These are phyloP conservation scores for Noctua janthe DNA, from an alignment of 2,888 invertebrate genomes.

Conservation along the genomic window DNA sequence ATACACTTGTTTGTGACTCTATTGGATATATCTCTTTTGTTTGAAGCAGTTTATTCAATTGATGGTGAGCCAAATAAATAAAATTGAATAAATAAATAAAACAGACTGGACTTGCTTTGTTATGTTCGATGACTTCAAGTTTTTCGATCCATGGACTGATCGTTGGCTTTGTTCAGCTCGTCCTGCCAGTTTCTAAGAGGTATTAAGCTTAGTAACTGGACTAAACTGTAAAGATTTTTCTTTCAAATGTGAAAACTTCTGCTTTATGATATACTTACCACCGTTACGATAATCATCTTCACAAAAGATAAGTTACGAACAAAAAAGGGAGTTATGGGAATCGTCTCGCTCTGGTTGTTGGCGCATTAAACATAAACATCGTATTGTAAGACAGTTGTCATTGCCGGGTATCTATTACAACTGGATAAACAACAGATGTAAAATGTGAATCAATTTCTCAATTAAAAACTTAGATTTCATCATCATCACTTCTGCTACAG, in stretches of 20 bases:
- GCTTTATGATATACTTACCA: not conserved
- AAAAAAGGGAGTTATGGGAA: constrained; percentile 51
- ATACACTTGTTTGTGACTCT: too few relatives aligned
- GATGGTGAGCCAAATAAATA: too few relatives aligned
- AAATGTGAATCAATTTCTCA: not conserved
- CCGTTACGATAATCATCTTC: not conserved
- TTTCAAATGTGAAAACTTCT: not conserved
- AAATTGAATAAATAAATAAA: too few relatives aligned
- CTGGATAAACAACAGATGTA: not conserved
- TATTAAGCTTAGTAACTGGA: not conserved
- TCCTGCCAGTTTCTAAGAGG: not conserved
- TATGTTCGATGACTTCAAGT: too few relatives aligned
- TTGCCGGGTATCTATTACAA: constrained; percentile 1
- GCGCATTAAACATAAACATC: constrained; percentile 32
- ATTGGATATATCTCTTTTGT: too few relatives aligned
- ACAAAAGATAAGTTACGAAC: constrained; percentile 23
- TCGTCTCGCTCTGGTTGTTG: constrained; percentile 52
- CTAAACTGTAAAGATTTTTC: not conserved
- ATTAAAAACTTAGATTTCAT: not conserved
- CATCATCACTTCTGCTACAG: not conserved
- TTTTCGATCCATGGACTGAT: too few relatives aligned
- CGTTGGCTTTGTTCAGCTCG: too few relatives aligned
- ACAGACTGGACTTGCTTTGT: too few relatives aligned
- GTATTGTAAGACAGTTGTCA: constrained; percentile 28
- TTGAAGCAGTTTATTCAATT: too few relatives aligned